Evolutionary conservation across 2,113 vertebrate species (phyloP).

Genomic region (Urocolius indicus): DNA sequence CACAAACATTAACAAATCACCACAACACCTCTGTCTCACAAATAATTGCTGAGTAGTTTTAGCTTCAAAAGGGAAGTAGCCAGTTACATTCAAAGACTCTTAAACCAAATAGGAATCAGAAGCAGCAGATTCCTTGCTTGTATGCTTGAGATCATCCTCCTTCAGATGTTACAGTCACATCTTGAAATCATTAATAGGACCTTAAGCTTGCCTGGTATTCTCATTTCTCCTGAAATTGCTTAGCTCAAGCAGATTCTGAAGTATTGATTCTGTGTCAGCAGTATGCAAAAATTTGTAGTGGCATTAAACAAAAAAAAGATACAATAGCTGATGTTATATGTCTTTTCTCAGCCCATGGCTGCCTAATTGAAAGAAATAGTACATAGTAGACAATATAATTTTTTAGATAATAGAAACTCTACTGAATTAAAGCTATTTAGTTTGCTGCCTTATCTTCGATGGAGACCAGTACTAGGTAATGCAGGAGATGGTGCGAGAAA

Average conservation of each 20-base stretch:
- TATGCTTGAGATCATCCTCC: neutral
- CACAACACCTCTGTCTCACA: neutral
- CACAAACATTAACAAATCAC: neutral
- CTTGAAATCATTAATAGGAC: slow-evolving; percentile 31
- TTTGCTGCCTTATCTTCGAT: neutral
- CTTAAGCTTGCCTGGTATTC: neutral
- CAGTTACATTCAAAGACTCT: neutral
- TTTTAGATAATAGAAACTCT: neutral
- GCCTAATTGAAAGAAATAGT: neutral
- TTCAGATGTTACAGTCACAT: slow-evolving; percentile 13
- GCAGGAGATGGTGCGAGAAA: neutral
- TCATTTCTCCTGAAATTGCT: slow-evolving; percentile 12
- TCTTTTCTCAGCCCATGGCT: neutral
- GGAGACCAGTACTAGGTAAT: neutral
- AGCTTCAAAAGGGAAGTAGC: neutral
- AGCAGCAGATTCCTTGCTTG: neutral
- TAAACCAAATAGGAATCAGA: neutral
- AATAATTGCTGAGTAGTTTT: neutral
- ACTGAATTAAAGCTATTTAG: neutral
- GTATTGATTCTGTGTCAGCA: neutral
- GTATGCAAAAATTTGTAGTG: neutral
- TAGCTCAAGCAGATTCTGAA: neutral
- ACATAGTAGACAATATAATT: neutral
- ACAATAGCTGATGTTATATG: neutral
- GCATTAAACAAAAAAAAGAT: neutral